A percentile compares a stretch with the other conserved stretches of the same genome.
phyloP scores from a whole-genome alignment of 2,113 vertebrate species.

The Theristicus caerulescens region DNA sequence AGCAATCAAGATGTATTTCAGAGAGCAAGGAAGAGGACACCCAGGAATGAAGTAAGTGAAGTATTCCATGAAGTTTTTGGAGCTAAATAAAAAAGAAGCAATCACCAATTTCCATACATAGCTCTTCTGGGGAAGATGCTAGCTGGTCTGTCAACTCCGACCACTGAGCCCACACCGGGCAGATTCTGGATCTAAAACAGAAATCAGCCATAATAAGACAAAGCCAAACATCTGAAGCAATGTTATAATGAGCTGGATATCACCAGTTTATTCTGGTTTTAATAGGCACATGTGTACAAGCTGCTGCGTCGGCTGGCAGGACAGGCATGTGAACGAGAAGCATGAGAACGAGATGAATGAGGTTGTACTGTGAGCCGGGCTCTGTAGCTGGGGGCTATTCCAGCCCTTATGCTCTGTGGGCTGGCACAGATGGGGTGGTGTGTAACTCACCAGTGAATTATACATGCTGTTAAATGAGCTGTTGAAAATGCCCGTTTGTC shows the following conservation, averaged over 20 bases:
- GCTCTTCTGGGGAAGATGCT: not conserved
- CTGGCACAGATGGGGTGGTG: conserved; percentile 9
- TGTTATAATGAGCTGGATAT: not conserved
- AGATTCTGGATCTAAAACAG: not conserved
- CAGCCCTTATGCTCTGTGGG: not conserved
- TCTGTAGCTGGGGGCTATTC: not conserved
- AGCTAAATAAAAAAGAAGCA: not conserved
- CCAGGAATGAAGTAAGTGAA: not conserved
- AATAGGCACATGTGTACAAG: not conserved
- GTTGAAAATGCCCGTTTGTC: not conserved
- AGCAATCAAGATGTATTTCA: not conserved
- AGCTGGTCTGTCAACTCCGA: not conserved
- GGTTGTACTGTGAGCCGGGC: fast-evolving
- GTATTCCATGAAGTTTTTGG: not conserved
- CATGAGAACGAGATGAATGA: not conserved
- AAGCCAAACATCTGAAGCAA: not conserved
- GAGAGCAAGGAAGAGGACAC: not conserved
- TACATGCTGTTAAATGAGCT: conserved; percentile 4
- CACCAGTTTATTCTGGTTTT: not conserved
- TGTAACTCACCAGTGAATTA: conserved; percentile 6
- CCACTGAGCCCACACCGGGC: not conserved
- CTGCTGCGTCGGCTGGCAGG: not conserved
- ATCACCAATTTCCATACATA: not conserved
- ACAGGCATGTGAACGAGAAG: not conserved
- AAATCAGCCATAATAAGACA: not conserved